Percentiles rank a stretch among this genome's conserved stretches.
Evolutionary conservation across 2,888 invertebrate species (phyloP).

Genomic region (Euphydryas editha): DNA sequence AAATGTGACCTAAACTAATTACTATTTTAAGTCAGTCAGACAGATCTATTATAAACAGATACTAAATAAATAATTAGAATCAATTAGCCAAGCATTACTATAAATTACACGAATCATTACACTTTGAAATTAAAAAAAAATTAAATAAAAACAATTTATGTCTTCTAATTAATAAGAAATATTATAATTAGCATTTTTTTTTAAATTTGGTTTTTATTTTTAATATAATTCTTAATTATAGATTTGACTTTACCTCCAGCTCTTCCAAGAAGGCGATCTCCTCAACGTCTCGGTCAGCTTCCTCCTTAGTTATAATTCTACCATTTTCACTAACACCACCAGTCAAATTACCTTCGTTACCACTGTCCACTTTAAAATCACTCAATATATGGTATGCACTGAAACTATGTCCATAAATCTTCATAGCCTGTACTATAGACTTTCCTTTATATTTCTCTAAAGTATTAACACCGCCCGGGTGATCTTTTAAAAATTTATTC

Average conservation of each 20-base stretch:
- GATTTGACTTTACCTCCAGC: constrained; percentile 61
- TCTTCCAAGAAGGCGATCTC: constrained; percentile 73
- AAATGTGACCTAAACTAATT: too few species aligned
- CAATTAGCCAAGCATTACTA: too few species aligned
- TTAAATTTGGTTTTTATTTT: not conserved
- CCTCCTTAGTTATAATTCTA: constrained; percentile 69
- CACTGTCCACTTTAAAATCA: constrained; percentile 81
- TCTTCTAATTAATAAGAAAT: too few species aligned
- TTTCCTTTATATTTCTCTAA: constrained; percentile 82
- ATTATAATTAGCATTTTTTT: not conserved
- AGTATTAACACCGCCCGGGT: constrained; percentile 89
- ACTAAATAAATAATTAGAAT: too few species aligned
- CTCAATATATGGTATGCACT: constrained; percentile 86
- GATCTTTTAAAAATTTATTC: constrained; percentile 85
- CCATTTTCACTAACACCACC: constrained; percentile 69
- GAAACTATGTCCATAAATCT: constrained; percentile 83
- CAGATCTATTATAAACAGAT: too few species aligned
- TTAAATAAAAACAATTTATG: too few species aligned
- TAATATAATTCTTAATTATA: not conserved
- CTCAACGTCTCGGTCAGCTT: constrained; percentile 52
- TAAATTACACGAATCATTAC: too few species aligned
- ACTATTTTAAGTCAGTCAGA: too few species aligned
- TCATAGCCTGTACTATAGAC: constrained; percentile 81
- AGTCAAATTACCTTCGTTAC: constrained; percentile 70
- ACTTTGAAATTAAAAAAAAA: too few species aligned